Evolutionary conservation across 2,113 vertebrate genomes (phyloP), one percentile per base, ranked within the genome.

Genomic region (Choloepus hoffmanni): DNA sequence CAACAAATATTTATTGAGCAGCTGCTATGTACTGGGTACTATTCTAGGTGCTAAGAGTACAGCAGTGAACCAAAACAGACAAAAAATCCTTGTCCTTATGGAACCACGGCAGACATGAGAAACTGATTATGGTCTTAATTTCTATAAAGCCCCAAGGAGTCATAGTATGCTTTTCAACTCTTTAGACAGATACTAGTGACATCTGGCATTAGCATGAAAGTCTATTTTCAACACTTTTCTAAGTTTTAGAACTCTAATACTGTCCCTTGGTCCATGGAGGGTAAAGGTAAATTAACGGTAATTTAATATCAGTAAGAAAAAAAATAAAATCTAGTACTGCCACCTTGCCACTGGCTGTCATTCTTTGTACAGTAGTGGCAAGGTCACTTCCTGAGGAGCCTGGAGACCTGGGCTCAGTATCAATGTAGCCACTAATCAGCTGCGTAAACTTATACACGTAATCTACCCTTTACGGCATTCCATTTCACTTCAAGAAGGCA

Each of bases 291-390:
- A 74, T 67, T 26, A 82, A 79, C 11, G 10, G 13, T 77, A n/a
- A 84, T 55, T 92, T 84, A 70, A 82, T 65, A 68, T 90, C 36
- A 81, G 24, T 43, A 79, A 78, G 18, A 58, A 94, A 79, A 30
- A 76, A 96, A 65, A 81, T 73, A 14, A 73, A 68, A 28, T 60
- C 40, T 70, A n/a, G 26, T 14, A n/a, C 19, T 70, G 53, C 53
- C 28, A 24, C 16, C 58, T 48, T 55, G 48, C 33, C 16, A n/a
- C 3, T 36, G 21, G 11, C 24, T 68, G 15, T 72, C n/a, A n/a
- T 7, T 24, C 24, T 94, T 85, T 74, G 40, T 55, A 55, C 3
- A 76, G 30, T 16, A 60, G 62, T 18, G 6, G 53, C 70, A 76
- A 89, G 45, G 8, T 7, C 40, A 21, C 23, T 53, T 74, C 2